These are phyloP conservation scores for Acrobasis suavella DNA, from an alignment of 2,888 invertebrate genomes.

Conservation along the genomic window DNA sequence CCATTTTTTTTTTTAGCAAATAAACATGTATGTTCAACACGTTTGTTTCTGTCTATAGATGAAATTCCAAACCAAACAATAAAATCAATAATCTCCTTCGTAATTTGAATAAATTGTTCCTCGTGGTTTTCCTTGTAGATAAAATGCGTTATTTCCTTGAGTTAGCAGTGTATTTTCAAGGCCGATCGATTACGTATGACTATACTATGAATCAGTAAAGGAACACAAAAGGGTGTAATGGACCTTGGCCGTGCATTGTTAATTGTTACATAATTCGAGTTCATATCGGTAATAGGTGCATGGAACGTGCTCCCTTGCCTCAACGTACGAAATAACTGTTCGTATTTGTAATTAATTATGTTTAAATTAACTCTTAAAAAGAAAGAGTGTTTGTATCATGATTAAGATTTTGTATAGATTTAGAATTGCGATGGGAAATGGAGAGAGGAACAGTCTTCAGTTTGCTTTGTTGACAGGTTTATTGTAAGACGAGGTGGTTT, in stretches of 20 bases:
- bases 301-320: background rate
- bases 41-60: too few species aligned
- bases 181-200: slow-evolving; percentile 17
- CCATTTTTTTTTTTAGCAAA: too few species aligned
- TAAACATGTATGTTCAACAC: too few species aligned
- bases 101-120: background rate
- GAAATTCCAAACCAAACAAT: background rate
- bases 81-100: background rate
- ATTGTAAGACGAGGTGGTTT: too few species aligned
- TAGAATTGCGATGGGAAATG: too few species aligned
- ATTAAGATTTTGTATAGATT: too few species aligned
- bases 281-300: background rate
- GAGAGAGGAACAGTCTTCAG: too few species aligned
- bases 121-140: background rate
- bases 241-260: slow-evolving; percentile 21
- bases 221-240: slow-evolving; percentile 6
- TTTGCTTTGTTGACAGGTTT: too few species aligned
- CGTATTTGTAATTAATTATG: background rate
- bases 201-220: slow-evolving; percentile 16
- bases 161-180: slow-evolving; percentile 5
- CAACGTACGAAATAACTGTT: background rate
- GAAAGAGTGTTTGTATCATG: too few species aligned
- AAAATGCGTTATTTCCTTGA: slow-evolving; percentile 1
- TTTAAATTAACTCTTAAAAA: too few species aligned
- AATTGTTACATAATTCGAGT: slow-evolving; percentile 3